phyloP scores from a whole-genome alignment of 2,888 invertebrate genomes.

The Thera britannica region DNA sequence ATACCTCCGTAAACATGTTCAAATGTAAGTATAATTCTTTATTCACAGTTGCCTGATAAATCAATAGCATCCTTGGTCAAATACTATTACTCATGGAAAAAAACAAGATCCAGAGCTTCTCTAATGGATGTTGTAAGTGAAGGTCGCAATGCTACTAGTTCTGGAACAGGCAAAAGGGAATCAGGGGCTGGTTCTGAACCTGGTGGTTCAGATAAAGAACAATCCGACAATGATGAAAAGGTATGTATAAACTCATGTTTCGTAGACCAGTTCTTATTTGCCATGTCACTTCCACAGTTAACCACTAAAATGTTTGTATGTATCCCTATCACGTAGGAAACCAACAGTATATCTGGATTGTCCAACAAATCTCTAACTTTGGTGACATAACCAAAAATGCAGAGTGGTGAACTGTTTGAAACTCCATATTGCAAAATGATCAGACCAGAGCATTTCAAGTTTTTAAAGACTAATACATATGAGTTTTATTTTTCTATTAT shows the following conservation, averaged over 20 bases:
- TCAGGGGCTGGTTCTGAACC: conserved; percentile 92
- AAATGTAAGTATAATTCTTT: conserved; percentile 9
- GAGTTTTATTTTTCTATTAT: conserved; percentile 36
- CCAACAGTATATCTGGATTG: conserved; percentile 78
- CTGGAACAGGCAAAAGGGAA: conserved; percentile 86
- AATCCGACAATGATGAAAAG: conserved; percentile 95
- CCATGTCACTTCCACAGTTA: conserved; percentile 7
- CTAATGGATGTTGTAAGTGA: conserved; percentile 95
- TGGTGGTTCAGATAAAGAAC: conserved; percentile 92
- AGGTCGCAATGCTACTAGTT: conserved; percentile 88
- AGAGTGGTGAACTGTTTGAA: conserved; percentile 61
- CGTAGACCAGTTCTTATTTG: not conserved
- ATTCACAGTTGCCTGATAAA: conserved; percentile 95
- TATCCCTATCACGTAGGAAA: conserved; percentile 35
- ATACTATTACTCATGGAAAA: conserved; percentile 99
- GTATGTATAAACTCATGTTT: conserved; percentile 79
- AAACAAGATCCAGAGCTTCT: conserved; percentile 95
- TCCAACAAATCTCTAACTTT: conserved; percentile 59
- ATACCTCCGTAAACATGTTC: not conserved
- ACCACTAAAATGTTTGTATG: conserved; percentile 17
- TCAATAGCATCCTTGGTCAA: conserved; percentile 97
- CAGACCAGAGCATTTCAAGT: conserved; percentile 3
- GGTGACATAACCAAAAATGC: conserved; percentile 67
- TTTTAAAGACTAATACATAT: conserved; percentile 1
- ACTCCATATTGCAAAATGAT: conserved; percentile 15